Conservation (phyloP, 2,113 vertebrate species). For the Lepus timidus region DNA sequence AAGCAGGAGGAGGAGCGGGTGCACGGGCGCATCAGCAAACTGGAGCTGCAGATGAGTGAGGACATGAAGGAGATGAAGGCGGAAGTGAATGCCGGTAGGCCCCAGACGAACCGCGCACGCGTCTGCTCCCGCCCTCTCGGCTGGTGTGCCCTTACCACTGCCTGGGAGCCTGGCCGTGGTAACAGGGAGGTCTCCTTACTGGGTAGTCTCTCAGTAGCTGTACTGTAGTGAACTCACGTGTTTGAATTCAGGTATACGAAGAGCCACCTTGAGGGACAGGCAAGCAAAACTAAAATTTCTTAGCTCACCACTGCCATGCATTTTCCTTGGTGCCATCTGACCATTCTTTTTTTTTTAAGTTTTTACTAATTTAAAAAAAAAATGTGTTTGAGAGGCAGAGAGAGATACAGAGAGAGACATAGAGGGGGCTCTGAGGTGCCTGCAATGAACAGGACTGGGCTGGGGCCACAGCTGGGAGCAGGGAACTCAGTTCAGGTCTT, state of each 20-base stretch:
- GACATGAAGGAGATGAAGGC: conserved; percentile 90
- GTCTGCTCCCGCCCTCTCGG: not conserved
- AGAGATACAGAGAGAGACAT: too few relatives aligned
- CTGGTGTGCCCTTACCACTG: not conserved
- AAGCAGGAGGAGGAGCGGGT: conserved; percentile 87
- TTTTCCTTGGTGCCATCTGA: not conserved
- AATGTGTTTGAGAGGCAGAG: too few relatives aligned
- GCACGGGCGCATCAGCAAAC: conserved; percentile 86
- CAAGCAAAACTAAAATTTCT: not conserved
- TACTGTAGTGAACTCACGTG: not conserved
- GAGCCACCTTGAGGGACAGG: not conserved
- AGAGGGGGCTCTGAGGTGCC: too few relatives aligned
- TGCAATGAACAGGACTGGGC: too few relatives aligned
- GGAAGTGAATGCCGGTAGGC: conserved; percentile 89
- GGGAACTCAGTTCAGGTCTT: too few relatives aligned
- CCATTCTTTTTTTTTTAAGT: not conserved
- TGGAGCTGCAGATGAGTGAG: conserved; percentile 87
- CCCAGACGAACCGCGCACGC: rapidly evolving
- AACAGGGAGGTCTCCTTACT: too few relatives aligned
- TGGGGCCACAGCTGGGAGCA: too few relatives aligned
- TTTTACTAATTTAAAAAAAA: too few relatives aligned
- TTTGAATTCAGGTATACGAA: not conserved
- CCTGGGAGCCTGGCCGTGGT: not conserved
- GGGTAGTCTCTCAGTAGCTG: not conserved
- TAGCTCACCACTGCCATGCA: not conserved